Evolutionary conservation across 2,113 vertebrate species (phyloP), one percentile per base, ranked within the genome.

Genomic region (Parus major): DNA sequence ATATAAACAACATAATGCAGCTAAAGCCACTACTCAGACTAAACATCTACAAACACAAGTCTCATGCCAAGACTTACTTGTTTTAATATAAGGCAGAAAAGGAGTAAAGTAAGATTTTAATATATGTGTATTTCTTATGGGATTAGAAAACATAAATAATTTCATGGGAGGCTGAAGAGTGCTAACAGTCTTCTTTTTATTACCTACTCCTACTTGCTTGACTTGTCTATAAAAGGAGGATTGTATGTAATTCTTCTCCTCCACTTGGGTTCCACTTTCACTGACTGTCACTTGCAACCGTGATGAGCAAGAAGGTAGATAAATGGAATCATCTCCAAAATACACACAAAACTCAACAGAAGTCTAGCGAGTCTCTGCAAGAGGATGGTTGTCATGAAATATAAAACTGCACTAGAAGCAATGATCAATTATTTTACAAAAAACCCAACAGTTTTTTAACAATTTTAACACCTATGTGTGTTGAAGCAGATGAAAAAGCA

Each of bases 21-120:
- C 24, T 75, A 82, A 75, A 72, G 36, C 22, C 35, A 79, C 53
- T 49, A 56, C 36, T 39, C 61, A 87, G 53, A n/a, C 46, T 80
- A 60, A 73, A 20, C 49, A 61, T 33, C 69, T 68, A 55, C n/a
- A 93, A 95, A 60, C 64, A 82, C 5, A 57, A 85, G n/a, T 6
- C 6, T 52, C 36, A 29, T 56, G 47, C 27, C 41, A 66, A 84
- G n/a, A 63, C 15, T 72, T 68, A 55, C 9, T 36, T 8, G 22
- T 44, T 81, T 83, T 52, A 88, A 55, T 7, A 90, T 10, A 59
- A 83, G 78, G 31, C 22, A 81, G 11, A 63, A 80, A 47, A 85
- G 9, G 11, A 52, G 12, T 69, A 90, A 93, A 94, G 24, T 49
- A 68, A 77, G 19, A 76, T 92, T 79, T 78, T 91, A 79, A 82